These are phyloP conservation scores for Aptenodytes patagonicus DNA, from an alignment of 2,113 vertebrate genomes.

Conservation along the genomic window DNA sequence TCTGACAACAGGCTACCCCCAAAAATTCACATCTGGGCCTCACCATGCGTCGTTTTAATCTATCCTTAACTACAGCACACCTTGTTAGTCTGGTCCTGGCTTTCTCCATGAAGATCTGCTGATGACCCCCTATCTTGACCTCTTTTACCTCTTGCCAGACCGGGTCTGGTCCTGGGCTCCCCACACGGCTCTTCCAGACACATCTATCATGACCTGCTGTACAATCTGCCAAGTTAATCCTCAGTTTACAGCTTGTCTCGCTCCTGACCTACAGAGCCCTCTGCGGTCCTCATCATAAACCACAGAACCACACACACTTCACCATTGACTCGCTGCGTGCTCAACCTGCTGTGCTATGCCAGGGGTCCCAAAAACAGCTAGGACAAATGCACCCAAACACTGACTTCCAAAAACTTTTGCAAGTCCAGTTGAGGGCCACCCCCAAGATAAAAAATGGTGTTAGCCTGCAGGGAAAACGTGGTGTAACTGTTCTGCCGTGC, in stretches of 20 bases:
- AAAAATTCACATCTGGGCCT: neutral
- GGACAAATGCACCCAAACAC: neutral
- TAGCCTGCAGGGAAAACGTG: neutral
- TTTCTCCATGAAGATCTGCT: neutral
- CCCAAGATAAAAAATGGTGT: neutral
- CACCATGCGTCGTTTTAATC: rapidly evolving
- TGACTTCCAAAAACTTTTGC: neutral
- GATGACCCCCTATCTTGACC: neutral
- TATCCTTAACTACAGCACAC: neutral
- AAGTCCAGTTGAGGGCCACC: neutral
- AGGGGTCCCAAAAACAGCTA: neutral
- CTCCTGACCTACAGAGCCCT: neutral
- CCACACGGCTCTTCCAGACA: neutral
- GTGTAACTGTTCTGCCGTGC: neutral
- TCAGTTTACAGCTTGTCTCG: neutral
- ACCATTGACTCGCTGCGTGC: rapidly evolving
- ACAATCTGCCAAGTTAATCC: neutral
- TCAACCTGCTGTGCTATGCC: neutral
- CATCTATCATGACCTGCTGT: neutral
- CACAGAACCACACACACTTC: neutral
- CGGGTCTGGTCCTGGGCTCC: neutral
- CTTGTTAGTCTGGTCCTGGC: neutral
- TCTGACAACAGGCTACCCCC: neutral
- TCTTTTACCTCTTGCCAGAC: neutral
- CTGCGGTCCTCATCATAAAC: neutral